A percentile compares a stretch with the other conserved stretches of the same genome.
These are phyloP conservation scores for Sylvilagus bachmani DNA, from an alignment of 2,113 vertebrate genomes.

Conservation along the genomic window DNA sequence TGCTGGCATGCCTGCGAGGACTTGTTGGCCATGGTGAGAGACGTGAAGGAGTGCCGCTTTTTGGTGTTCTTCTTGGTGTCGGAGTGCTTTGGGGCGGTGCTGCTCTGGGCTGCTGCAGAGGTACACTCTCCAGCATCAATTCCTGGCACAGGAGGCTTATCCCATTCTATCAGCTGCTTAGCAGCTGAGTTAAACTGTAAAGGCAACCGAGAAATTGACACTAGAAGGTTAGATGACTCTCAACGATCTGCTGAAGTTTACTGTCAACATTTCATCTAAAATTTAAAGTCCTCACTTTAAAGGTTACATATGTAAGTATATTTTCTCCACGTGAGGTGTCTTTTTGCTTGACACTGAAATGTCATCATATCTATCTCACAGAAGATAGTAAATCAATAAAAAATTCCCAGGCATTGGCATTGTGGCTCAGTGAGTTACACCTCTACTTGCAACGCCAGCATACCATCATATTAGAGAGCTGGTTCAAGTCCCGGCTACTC, in stretches of 20 bases:
- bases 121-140: conserved; percentile 93
- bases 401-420: too few species aligned
- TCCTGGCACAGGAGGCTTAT: conserved; percentile 92
- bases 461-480: too few species aligned
- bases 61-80: conserved; percentile 99
- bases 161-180: conserved; percentile 97
- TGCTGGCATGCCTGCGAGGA: conserved; percentile 95
- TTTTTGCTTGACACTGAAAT: neutral
- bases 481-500: too few species aligned
- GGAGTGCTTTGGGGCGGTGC: conserved; percentile 88
- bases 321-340: neutral
- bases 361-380: neutral
- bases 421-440: too few species aligned
- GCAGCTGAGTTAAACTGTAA: conserved; percentile 97
- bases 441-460: too few species aligned
- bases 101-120: conserved; percentile 91
- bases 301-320: neutral
- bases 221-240: neutral
- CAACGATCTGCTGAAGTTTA: neutral
- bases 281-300: neutral
- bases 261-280: neutral
- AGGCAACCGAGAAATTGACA: neutral
- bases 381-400: neutral
- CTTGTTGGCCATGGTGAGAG: conserved; percentile 98
- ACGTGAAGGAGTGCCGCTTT: conserved; percentile 99